Conservation (phyloP, 2,113 vertebrate species). For the Triplophysa tibetana region DNA sequence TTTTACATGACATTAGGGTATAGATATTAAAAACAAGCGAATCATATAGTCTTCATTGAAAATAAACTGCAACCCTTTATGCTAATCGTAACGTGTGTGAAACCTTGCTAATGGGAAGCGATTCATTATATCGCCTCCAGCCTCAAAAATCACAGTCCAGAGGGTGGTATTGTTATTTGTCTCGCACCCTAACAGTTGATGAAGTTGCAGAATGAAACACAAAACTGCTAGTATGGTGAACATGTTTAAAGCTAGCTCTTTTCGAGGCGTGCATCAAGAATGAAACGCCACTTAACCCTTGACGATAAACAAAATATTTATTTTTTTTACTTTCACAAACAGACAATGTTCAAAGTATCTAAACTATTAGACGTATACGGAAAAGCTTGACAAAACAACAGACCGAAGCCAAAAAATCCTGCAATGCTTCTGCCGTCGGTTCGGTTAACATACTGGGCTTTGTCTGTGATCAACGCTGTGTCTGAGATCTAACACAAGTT, state of each 20-base stretch:
- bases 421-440: constrained; percentile 13
- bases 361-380: constrained; percentile 4
- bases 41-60: background rate
- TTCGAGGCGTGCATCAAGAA: background rate
- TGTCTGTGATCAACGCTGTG: constrained; percentile 3
- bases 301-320: background rate
- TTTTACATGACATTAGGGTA: background rate
- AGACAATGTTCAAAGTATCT: background rate
- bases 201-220: constrained; percentile 34
- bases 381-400: constrained; percentile 5
- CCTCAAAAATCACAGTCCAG: constrained; percentile 36
- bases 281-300: background rate
- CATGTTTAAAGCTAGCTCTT: background rate
- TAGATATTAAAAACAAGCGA: background rate
- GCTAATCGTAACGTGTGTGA: constrained; percentile 5
- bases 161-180: constrained; percentile 44
- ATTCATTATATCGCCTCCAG: constrained; percentile 30
- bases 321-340: constrained; percentile 1
- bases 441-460: constrained; percentile 18
- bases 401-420: constrained; percentile 3
- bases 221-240: constrained; percentile 26
- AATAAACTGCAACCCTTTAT: constrained; percentile 9
- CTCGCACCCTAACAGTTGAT: constrained; percentile 38
- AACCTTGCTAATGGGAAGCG: constrained; percentile 32
- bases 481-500: constrained; percentile 28